Evolutionary conservation across 2,888 invertebrate genomes (phyloP), one percentile per base, ranked within the genome.

Genomic region (Drosophila peninsularis): DNA sequence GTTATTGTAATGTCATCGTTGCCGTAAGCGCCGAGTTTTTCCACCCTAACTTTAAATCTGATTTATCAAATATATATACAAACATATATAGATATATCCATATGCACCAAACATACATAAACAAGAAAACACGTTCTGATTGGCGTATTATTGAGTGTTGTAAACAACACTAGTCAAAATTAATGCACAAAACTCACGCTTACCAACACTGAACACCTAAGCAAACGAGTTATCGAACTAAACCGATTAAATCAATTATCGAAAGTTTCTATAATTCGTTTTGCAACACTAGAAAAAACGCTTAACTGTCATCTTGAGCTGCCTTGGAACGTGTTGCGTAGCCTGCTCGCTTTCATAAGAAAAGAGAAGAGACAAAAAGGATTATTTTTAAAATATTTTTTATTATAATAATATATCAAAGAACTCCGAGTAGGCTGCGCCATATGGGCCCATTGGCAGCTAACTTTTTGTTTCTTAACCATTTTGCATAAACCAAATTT

Each of bases 1-100:
- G 92, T 91, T 91, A 91, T 91, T 91, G 92, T 92, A 92, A 92
- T 91, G 92, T 92, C 90, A 89, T 90, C 91, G 91, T 91, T 91
- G 90, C 91, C 90, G 90, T 90, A 90, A 90, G 90, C 90, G 90
- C 90, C 83, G 86, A 90, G 88, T 87, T 87, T 83, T 80, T 57
- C 24, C 63, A 54, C 13, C 49, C 2, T 36, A 30, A 56, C 47
- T 17, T 54, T 55, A 62, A 41, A 53, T 45, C 45, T 19, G 34
- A 50, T 30, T 30, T 47, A 30, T 30, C 45, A 30, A 17, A n/a
- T 21, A 52, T 24, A 24, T n/a, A 21, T 14, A 34, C 1, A 41
- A n/a, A n/a, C 13, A 42, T 11, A 42, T 19, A 50, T 5, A 50
- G 9, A 36, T 24, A 36, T 50, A 45, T 55, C 24, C 34, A 57